A percentile compares a stretch with the other conserved stretches of the same genome.
phyloP scores from a whole-genome alignment of 2,113 vertebrate genomes.

The Isichthys henryi region DNA sequence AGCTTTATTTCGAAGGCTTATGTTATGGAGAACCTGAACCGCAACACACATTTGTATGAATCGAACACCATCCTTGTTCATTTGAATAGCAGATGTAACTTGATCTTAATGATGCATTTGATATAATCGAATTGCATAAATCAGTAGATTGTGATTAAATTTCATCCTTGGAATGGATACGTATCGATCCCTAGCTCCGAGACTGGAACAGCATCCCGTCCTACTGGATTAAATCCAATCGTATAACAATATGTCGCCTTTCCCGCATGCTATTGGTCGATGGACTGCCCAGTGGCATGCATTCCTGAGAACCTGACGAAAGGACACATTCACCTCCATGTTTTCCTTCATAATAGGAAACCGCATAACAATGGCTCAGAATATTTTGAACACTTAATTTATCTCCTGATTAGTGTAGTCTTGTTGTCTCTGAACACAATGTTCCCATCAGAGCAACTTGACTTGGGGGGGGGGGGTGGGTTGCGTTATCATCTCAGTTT shows the following conservation, averaged over 20 bases:
- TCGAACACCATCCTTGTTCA: not conserved
- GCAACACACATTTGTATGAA: constrained; percentile 20
- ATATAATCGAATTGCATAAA: constrained; percentile 30
- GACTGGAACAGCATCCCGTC: not conserved
- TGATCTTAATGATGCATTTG: constrained; percentile 19
- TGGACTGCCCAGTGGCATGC: not conserved
- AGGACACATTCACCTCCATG: not conserved
- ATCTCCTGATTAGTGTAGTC: not conserved
- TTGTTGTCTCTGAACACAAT: not conserved
- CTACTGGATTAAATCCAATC: not conserved
- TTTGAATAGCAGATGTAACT: not conserved
- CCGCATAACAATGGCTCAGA: not conserved
- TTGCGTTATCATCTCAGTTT: not conserved
- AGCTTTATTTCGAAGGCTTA: not conserved
- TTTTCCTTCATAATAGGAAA: not conserved
- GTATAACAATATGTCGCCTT: not conserved
- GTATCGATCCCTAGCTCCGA: constrained; percentile 18
- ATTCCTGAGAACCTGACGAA: not conserved
- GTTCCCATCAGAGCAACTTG: not conserved
- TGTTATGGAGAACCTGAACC: constrained; percentile 9
- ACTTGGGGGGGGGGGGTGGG: not conserved
- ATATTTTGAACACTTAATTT: not conserved
- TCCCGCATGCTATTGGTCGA: not conserved
- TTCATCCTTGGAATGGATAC: constrained; percentile 22
- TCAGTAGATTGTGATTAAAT: constrained; percentile 23